Evolutionary conservation across 1,140 invertebrate species (phyloP), one percentile per base, ranked within the genome.

Genomic region (Melitaea cinxia): DNA sequence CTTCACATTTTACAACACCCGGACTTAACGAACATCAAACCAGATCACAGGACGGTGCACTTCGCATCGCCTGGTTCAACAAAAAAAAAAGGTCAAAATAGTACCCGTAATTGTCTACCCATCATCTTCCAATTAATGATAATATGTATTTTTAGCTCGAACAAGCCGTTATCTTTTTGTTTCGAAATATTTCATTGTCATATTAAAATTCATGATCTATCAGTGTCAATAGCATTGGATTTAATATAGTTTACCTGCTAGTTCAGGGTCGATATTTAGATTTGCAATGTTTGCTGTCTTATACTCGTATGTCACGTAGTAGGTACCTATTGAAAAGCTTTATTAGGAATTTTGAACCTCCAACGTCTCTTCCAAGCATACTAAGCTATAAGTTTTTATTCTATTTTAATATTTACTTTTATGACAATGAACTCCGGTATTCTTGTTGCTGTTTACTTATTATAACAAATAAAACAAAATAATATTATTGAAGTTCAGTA

Each of bases 1-100:
- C 88, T 90, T 90, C 88, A 90, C 88, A 90, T 90, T 89, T 88
- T 76, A 80, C 82, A 79, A 87, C 68, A 89, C 85, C 88, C 85
- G 88, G 88, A 90, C 82, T 83, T 87, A 78, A 78, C 75, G 78
- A 61, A 69, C 83, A 85, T 86, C 84, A 81, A 85, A 77, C 68
- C 76, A 65, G 71, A 72, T 30, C 77, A 70, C 52, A 60, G 52
- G 72, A 65, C 60, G 60, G 61, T 75, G 73, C 68, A 65, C 49
- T 75, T 69, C 66, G 63, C 49, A 74, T 69, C 66, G 73, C 77
- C 75, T 69, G 59, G 65, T 77, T 23, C 19, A 52, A 50, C 65
- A 72, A 71, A 73, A 26, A 56, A 61, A 50, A 30, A 57, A 65
- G 26, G n/a, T n/a, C n/a, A 6, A 50, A 7, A 37, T 37, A 42